A percentile compares a stretch with the other conserved stretches of the same genome.
These are phyloP conservation scores for Rhagium mordax DNA, from an alignment of 2,888 invertebrate species.

Conservation along the genomic window DNA sequence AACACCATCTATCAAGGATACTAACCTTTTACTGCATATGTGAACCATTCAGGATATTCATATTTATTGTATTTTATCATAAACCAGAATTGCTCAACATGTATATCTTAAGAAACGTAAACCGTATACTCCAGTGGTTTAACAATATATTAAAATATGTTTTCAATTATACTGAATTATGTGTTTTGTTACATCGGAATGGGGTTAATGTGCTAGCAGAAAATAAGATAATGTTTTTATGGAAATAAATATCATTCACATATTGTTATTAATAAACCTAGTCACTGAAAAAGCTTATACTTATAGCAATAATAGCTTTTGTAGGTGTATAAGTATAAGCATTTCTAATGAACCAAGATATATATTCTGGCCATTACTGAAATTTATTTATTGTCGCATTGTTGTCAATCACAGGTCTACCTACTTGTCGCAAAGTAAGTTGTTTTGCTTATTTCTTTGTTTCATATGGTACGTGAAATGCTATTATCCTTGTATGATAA, in stretches of 20 bases:
- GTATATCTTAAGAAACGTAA: conserved; percentile 9
- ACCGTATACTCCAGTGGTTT: not conserved
- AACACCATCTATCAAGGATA: no score
- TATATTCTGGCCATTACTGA: conserved; percentile 18
- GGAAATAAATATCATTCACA: conserved; percentile 14
- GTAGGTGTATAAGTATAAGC: conserved; percentile 26
- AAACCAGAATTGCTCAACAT: not conserved
- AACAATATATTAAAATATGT: not conserved
- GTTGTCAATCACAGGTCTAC: conserved; percentile 20
- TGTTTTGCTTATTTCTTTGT: conserved; percentile 15
- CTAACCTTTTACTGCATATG: no score
- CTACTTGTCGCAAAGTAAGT: conserved; percentile 12
- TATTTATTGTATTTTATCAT: not conserved
- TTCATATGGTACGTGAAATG: not conserved
- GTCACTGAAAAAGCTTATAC: conserved; percentile 16
- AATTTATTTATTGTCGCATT: conserved; percentile 22
- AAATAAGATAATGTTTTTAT: conserved; percentile 1
- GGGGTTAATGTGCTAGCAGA: conserved; percentile 22
- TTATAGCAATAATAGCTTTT: conserved; percentile 1
- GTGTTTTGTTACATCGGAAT: conserved; percentile 17
- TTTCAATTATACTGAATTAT: conserved; percentile 11
- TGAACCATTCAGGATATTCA: no score
- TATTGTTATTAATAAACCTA: conserved; percentile 20
- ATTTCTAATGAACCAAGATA: conserved; percentile 19
- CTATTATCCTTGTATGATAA: not conserved